phyloP scores from a whole-genome alignment of 2,113 vertebrate species.

The Falco punctatus region DNA sequence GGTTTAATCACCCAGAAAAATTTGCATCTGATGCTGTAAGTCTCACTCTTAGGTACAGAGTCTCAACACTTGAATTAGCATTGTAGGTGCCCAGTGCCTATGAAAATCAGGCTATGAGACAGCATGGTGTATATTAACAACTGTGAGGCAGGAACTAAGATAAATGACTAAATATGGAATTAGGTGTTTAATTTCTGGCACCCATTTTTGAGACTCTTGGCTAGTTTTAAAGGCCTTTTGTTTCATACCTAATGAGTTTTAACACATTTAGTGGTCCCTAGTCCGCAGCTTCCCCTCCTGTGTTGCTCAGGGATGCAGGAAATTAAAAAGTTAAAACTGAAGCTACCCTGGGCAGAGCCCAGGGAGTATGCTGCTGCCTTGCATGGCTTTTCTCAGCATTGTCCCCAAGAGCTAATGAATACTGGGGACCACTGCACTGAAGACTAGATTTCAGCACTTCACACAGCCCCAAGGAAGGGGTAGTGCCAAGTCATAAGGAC shows the following conservation, averaged over 20 bases:
- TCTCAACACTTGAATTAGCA: not conserved
- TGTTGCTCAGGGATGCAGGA: slow-evolving; percentile 67
- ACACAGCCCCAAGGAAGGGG: not conserved
- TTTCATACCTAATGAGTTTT: slow-evolving; percentile 46
- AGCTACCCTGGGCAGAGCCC: slow-evolving; percentile 9
- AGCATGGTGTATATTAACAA: not conserved
- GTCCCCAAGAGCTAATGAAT: not conserved
- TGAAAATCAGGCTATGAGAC: not conserved
- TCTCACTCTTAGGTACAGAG: not conserved
- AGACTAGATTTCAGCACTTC: not conserved
- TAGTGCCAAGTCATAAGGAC: slow-evolving; percentile 3
- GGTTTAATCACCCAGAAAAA: slow-evolving; percentile 59
- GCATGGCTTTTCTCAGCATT: not conserved
- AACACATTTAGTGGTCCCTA: slow-evolving; percentile 10
- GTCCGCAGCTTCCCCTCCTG: slow-evolving; percentile 16
- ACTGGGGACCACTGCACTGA: not conserved
- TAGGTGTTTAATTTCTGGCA: slow-evolving; percentile 55
- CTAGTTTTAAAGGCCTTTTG: slow-evolving; percentile 46
- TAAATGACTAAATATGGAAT: not conserved
- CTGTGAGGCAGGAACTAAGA: not conserved
- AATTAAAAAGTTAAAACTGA: slow-evolving; percentile 59
- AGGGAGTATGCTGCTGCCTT: slow-evolving; percentile 10
- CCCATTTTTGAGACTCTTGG: slow-evolving; percentile 18
- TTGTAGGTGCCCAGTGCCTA: not conserved
- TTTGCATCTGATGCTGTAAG: not conserved